These are phyloP conservation scores for Pelochelys cantorii DNA, from an alignment of 2,797 vertebrate species.

Conservation along the genomic window DNA sequence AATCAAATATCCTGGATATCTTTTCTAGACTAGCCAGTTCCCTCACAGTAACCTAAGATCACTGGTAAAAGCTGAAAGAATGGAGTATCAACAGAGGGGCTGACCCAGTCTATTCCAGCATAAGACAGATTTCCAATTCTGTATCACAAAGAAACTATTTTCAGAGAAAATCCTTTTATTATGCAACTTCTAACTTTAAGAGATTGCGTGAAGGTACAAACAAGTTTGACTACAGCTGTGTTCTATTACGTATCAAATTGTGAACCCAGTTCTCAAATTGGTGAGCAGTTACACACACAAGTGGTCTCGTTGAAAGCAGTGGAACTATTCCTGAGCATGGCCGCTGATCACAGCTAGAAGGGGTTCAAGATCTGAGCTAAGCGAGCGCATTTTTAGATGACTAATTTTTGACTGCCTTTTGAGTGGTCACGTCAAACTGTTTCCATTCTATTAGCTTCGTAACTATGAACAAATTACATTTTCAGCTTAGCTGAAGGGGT, in stretches of 20 bases:
- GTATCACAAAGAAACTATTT: not conserved
- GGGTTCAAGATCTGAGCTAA: not conserved
- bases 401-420: not conserved
- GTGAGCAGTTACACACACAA: not conserved
- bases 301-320: not conserved
- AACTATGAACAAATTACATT: not conserved
- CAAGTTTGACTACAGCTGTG: not conserved
- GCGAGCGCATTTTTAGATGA: not conserved
- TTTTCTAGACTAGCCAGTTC: not conserved
- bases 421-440: not conserved
- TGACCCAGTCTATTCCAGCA: not conserved
- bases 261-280: not conserved
- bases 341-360: not conserved
- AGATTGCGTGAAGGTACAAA: not conserved
- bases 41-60: conserved; percentile 53
- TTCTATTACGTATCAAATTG: not conserved
- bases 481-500: not conserved
- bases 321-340: not conserved
- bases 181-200: not conserved
- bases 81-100: conserved; percentile 54
- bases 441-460: not conserved
- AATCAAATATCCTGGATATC: conserved; percentile 53
- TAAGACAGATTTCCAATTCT: not conserved
- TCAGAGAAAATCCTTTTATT: not conserved
- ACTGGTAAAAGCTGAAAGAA: conserved; percentile 43